Percentiles rank a stretch among this genome's conserved stretches.
phyloP scores from a whole-genome alignment of 2,113 vertebrate genomes.

The Gymnobelideus leadbeateri region DNA sequence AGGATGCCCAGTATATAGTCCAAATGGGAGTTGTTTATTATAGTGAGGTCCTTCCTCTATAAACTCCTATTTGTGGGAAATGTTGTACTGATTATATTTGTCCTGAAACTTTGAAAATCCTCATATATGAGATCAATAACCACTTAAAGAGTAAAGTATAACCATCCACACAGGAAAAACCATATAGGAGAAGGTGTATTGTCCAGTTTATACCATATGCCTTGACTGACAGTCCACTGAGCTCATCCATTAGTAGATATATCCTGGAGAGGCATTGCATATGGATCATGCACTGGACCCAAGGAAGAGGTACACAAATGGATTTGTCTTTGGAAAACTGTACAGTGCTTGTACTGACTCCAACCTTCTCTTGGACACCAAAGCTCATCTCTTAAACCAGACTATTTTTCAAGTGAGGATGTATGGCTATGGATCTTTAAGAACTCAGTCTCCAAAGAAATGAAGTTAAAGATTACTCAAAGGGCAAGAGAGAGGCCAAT shows the following conservation, averaged over 20 bases:
- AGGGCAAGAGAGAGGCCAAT: background rate
- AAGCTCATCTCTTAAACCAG: background rate
- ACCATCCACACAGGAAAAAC: background rate
- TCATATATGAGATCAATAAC: background rate
- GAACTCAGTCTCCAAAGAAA: background rate
- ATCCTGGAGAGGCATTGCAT: background rate
- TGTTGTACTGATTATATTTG: background rate
- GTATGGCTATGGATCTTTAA: background rate
- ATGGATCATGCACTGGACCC: background rate
- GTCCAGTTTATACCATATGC: background rate
- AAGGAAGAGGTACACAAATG: background rate
- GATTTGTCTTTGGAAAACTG: background rate
- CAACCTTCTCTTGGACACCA: background rate
- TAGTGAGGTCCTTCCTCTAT: background rate
- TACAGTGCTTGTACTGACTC: background rate
- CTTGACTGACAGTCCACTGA: background rate
- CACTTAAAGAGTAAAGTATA: background rate
- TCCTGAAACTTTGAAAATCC: background rate
- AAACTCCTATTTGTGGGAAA: background rate
- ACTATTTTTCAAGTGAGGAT: background rate
- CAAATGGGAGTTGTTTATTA: background rate
- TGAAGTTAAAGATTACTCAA: background rate
- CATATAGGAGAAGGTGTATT: background rate
- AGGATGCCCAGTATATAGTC: background rate
- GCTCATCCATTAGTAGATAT: background rate